Evolutionary conservation across 2,113 vertebrate species (phyloP).

Genomic region (Carassius auratus): DNA sequence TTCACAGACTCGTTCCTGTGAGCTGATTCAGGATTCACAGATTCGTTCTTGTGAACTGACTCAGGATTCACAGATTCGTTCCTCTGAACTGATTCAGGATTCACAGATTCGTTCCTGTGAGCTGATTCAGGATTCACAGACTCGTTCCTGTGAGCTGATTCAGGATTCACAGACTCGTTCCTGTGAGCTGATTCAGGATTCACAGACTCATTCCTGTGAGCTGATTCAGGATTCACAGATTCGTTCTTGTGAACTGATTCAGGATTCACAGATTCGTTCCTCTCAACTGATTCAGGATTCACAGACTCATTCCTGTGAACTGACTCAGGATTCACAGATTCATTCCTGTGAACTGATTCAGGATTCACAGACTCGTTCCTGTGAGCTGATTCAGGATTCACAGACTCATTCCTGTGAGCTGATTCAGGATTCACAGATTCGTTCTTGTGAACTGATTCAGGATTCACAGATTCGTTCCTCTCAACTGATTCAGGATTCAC

Average conservation of each 20-base stretch:
- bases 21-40: not conserved
- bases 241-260: not conserved
- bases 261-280: not conserved
- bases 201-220: not conserved
- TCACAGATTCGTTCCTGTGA: not conserved
- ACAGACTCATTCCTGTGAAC: not conserved
- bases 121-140: not conserved
- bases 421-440: not conserved
- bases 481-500: not conserved
- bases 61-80: not conserved
- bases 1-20: not conserved
- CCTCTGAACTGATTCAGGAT: not conserved
- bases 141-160: not conserved
- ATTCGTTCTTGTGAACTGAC: not conserved
- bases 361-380: not conserved
- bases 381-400: not conserved
- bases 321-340: not conserved
- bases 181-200: not conserved
- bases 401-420: not conserved
- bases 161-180: not conserved
- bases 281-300: not conserved
- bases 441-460: fast-evolving
- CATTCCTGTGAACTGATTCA: not conserved
- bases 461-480: not conserved
- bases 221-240: too few relatives aligned